Base-by-base conservation (phyloP, 1,140 invertebrate species). In the Paralvinella palmiformis region DNA sequence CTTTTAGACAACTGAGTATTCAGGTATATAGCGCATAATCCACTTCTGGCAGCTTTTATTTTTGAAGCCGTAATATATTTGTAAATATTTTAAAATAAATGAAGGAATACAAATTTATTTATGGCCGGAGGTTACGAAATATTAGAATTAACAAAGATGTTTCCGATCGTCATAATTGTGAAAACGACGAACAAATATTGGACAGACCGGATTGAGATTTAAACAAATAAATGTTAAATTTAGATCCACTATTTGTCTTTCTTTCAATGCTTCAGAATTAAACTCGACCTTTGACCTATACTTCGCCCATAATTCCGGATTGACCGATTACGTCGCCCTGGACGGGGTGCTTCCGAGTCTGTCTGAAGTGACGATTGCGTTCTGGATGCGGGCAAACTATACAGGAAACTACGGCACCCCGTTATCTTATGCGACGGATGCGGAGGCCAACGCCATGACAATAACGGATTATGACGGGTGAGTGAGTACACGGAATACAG, bases 401-500 rank as follows among this genome's bases (percentile, higher is more conserved):
- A 82, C 72, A 15, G 79, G 83, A 32, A 88, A 88, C 75, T 88
- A 88, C 71, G 88, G 88, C n/a, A 88, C 88, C 10, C 80, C 87
- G 2, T 80, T 89, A 37, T 88, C 87, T 0, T 89, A 89, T 69
- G 86, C 87, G 29, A 87, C 83, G 0, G 68, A 75, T 27, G 70
- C 73, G 22, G 68, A 82, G 32, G 86, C 87, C 67, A 89, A 89
- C 75, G 81, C 85, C 1, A 82, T 89, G 59, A 88, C 87, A 1
- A 65, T 89, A 13, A 88, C 85, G 2, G 87, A 89, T 73, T 89
- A 88, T 72, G 85, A 84, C 73, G 88, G 88, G 87, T 88, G 78
- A 76, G 73, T 59, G 35, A 10, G 20, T n/a, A 44, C n/a, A 44
- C 37, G 13, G 37, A n/a, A n/a, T n/a, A n/a, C n/a, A n/a, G n/a